Conservation (phyloP, 1,140 invertebrate species). For the Drosophila auraria region DNA sequence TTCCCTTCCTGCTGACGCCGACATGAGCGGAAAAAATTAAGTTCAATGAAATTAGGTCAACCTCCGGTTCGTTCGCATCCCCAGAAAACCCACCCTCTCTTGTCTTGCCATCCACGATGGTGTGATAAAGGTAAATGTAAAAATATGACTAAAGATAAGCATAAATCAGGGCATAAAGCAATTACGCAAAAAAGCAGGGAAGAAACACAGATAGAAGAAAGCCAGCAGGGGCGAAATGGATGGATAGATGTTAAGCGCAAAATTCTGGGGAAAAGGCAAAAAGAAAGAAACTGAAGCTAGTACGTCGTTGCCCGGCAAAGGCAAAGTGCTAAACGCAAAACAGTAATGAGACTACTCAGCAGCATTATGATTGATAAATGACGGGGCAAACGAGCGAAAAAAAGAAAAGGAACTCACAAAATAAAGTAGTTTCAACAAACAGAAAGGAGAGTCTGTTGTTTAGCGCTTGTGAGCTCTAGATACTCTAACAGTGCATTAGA, state of each 20-base stretch:
- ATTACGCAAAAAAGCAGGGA: slow-evolving; percentile 57
- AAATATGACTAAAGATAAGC: slow-evolving; percentile 80
- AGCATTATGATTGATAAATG: slow-evolving; percentile 79
- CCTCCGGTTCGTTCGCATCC: slow-evolving; percentile 20
- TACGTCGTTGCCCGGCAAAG: slow-evolving; percentile 13
- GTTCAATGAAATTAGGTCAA: slow-evolving; percentile 76
- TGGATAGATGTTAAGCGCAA: slow-evolving; percentile 31
- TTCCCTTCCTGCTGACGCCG: slow-evolving; percentile 16
- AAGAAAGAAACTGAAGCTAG: not conserved
- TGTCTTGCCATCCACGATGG: slow-evolving; percentile 8
- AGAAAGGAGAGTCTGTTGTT: not conserved
- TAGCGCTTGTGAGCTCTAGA: not conserved
- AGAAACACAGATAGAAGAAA: slow-evolving; percentile 11
- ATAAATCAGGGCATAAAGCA: slow-evolving; percentile 78
- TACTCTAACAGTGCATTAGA: not conserved
- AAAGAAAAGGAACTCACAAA: slow-evolving; percentile 12
- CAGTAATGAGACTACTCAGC: slow-evolving; percentile 75
- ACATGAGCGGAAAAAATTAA: slow-evolving; percentile 61
- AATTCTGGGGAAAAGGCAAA: slow-evolving; percentile 8
- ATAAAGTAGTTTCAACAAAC: slow-evolving; percentile 15
- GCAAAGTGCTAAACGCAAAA: slow-evolving; percentile 52
- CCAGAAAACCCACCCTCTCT: not conserved
- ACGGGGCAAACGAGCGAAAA: slow-evolving; percentile 26
- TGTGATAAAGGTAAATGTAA: slow-evolving; percentile 77
- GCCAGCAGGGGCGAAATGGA: slow-evolving; percentile 18